Evolutionary conservation across 92 coral and sea anemone species (phyloP), one percentile per base, ranked within the genome.

Genomic region (Palythoa grandis): DNA sequence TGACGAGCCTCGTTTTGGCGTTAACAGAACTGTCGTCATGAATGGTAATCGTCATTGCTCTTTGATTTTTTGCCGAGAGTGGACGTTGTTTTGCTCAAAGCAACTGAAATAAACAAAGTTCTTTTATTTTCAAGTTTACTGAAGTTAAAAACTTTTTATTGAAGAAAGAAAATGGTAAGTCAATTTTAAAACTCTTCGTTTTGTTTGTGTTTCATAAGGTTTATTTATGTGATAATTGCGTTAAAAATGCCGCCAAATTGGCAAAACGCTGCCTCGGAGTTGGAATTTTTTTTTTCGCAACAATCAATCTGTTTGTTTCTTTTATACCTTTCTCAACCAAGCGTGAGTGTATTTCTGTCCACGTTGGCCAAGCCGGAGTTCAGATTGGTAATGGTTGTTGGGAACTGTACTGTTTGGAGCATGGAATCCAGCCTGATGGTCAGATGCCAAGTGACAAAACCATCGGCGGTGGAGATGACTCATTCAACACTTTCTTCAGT

Each of bases 271-370:
- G 5, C 47, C 47, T 40, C 47, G 47, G 47, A 40, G 47, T 40
- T 40, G 47, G 47, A 40, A 40, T n/a, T n/a, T n/a, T n/a, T n/a
- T n/a, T n/a, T n/a, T n/a, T n/a, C n/a, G n/a, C n/a, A n/a, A n/a
- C n/a, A n/a, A n/a, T n/a, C n/a, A n/a, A n/a, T n/a, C n/a, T n/a
- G n/a, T n/a, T n/a, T n/a, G n/a, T n/a, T n/a, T n/a, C n/a, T n/a
- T n/a, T n/a, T n/a, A n/a, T n/a, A n/a, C n/a, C n/a, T n/a, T n/a
- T n/a, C n/a, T n/a, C n/a, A n/a, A n/a, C n/a, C n/a, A n/a, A 93
- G 97, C 94, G 97, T 84, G 97, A 93, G 76, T 93, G 97, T 89
- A 89, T 93, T 73, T 93, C 97, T 54, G 77, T 93, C 78, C 95
- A 91, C 70, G 87, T 87, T 74, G 95, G 95, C 57, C 95, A 93